These are phyloP conservation scores for Reticulitermes lucifugus DNA, from an alignment of 2,888 invertebrate species.

Conservation along the genomic window DNA sequence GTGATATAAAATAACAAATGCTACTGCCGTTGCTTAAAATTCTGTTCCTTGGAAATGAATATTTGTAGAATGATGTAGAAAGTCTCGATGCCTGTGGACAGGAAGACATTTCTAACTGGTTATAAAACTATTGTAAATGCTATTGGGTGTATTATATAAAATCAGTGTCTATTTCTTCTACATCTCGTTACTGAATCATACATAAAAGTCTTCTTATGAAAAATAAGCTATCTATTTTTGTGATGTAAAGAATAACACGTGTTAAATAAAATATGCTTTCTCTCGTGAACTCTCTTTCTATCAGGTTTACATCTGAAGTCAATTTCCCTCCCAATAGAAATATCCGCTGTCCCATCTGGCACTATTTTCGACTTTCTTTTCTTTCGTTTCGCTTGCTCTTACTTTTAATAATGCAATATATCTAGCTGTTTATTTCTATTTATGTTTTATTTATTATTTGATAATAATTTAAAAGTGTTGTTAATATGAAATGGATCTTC, in stretches of 20 bases:
- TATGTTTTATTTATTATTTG: no score
- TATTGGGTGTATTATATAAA: constrained; percentile 34
- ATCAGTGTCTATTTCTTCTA: constrained; percentile 37
- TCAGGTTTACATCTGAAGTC: constrained; percentile 20
- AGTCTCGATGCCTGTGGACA: not conserved
- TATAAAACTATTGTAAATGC: constrained; percentile 29
- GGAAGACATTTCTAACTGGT: not conserved
- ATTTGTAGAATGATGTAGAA: constrained; percentile 7
- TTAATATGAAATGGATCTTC: no score
- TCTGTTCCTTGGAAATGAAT: not conserved
- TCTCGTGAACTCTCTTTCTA: constrained; percentile 52
- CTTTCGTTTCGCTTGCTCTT: not conserved
- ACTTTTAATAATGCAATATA: not conserved
- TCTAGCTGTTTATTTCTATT: not conserved
- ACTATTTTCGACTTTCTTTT: constrained; percentile 60
- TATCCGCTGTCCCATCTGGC: constrained; percentile 70
- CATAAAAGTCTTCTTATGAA: constrained; percentile 33
- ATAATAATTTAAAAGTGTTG: no score
- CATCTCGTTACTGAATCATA: constrained; percentile 26
- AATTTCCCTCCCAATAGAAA: constrained; percentile 53
- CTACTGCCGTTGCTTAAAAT: constrained; percentile 10
- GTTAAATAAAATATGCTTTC: constrained; percentile 62
- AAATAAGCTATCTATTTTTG: constrained; percentile 47
- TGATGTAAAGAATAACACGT: constrained; percentile 46
- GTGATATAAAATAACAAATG: not conserved